phyloP scores from a whole-genome alignment of 2,797 vertebrate genomes.

The Enteromius anoplus region DNA sequence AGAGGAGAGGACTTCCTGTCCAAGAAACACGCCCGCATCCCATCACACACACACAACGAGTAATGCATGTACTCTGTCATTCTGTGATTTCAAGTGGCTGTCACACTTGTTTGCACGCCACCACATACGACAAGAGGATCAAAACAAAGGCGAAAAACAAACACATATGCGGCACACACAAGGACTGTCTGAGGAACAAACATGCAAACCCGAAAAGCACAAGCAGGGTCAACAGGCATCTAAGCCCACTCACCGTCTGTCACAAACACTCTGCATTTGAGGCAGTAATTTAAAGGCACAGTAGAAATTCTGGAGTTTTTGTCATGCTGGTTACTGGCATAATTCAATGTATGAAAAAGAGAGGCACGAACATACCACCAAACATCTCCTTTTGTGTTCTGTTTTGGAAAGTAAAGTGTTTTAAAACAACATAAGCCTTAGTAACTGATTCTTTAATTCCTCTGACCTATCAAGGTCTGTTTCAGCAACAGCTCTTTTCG shows the following conservation, averaged over 20 bases:
- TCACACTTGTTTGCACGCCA: conserved; percentile 11
- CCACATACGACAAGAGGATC: conserved; percentile 25
- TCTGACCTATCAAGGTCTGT: not conserved
- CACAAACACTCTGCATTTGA: not conserved
- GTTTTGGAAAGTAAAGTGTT: not conserved
- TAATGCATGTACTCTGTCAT: conserved; percentile 7
- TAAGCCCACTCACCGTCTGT: conserved; percentile 8
- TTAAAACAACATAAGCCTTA: not conserved
- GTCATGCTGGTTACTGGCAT: not conserved
- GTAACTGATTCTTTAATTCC: not conserved
- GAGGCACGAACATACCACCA: not conserved
- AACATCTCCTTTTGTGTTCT: not conserved
- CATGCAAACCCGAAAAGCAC: conserved; percentile 5
- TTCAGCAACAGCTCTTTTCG: not conserved
- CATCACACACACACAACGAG: not conserved
- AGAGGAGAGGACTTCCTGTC: conserved; percentile 14
- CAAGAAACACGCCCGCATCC: conserved; percentile 5
- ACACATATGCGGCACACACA: not conserved
- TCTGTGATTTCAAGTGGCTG: conserved; percentile 36
- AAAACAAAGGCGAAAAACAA: conserved; percentile 35
- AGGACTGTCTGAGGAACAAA: conserved; percentile 30
- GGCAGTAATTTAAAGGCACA: not conserved
- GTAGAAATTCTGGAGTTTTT: not conserved
- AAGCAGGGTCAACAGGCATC: conserved; percentile 26
- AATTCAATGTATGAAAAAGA: not conserved